Evolutionary conservation across 2,888 invertebrate genomes (phyloP), one percentile per base, ranked within the genome.

Genomic region (Lochmaea capreae): DNA sequence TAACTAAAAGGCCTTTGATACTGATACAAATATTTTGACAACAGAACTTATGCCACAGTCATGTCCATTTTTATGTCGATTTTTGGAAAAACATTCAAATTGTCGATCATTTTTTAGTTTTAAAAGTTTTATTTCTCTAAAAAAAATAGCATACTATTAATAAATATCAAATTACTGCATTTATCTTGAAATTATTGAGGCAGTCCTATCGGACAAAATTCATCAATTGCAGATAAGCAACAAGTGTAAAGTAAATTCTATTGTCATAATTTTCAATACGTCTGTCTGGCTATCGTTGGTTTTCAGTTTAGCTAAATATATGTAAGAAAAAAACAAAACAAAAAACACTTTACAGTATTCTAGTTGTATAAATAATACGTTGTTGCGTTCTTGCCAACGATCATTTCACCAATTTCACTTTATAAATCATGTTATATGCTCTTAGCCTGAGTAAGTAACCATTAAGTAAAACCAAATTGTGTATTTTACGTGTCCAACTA

Each of bases 401-500:
- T 54, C 18, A 10, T 54, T 52, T 16, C 16, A 18, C 9, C 52
- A 54, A 16, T 16, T 54, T 54, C 52, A 18, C 49, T 49, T 49
- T 49, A 49, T 49, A 49, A 49, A 49, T 54, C 1, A 54, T 54
- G n/a, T 9, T 61, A 0, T 33, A 39, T 39, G 61, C 61, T 61
- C 18, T 61, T 39, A 61, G 14, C 39, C 61, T 61, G 39, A 39
- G 61, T 61, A 61, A 61, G 61, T 61, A 61, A 61, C 61, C 61
- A 61, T 61, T 39, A 61, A 61, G 61, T 61, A 61, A 39, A 33
- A 61, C 61, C 61, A 61, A 61, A 61, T 61, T 61, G 33, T 26
- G 16, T 14, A 14, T 33, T 26, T 33, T n/a, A 61, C n/a, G 33
- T 61, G 2, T 57, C 22, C 22, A 57, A 11, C 5, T 22, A 18